Evolutionary conservation across 2,797 vertebrate species (phyloP).

Genomic region (Gallinago stenura): DNA sequence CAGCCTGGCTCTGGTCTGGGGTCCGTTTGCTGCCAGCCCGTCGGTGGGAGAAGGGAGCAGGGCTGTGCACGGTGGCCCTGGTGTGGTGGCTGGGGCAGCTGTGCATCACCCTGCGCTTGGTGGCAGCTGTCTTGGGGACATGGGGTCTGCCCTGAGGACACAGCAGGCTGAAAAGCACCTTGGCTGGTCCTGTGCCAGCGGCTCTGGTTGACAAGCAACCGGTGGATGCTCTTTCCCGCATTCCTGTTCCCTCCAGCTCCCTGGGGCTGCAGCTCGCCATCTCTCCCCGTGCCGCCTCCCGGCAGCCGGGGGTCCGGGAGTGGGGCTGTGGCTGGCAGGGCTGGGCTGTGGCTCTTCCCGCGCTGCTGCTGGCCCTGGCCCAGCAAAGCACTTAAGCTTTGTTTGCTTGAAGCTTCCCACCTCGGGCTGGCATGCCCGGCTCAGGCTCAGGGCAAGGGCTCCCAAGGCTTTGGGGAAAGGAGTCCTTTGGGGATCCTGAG

Average conservation of each 20-base stretch:
- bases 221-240: neutral
- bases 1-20: neutral
- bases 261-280: neutral
- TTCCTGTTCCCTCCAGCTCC: neutral
- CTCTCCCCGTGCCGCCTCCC: neutral
- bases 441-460: neutral
- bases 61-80: neutral
- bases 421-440: neutral
- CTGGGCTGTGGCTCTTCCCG: neutral
- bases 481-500: neutral
- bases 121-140: neutral
- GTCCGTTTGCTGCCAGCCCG: fast-evolving
- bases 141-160: fast-evolving
- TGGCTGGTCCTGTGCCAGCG: neutral
- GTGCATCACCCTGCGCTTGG: neutral
- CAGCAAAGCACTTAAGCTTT: neutral
- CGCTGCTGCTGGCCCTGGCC: neutral
- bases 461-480: neutral
- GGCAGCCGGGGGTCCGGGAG: neutral
- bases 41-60: neutral
- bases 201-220: neutral
- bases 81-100: neutral
- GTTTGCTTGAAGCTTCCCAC: neutral
- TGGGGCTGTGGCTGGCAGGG: neutral
- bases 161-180: neutral